Evolutionary conservation across 2,888 invertebrate genomes (phyloP).

Genomic region (Agapetus fuscipes): DNA sequence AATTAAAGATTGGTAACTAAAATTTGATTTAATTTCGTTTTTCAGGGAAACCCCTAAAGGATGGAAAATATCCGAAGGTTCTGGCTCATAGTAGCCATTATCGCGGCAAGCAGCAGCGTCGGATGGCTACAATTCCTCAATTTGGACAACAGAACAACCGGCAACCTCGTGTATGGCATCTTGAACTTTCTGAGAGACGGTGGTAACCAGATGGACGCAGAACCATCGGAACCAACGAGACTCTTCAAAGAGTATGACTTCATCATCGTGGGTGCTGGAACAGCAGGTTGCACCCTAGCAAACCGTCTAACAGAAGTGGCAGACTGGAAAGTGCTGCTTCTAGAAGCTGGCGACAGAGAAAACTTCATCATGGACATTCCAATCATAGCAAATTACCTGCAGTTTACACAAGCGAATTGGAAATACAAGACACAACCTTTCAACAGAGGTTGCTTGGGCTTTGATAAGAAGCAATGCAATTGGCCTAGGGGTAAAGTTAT

Average conservation of each 20-base stretch:
- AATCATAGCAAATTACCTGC: conserved; percentile 60
- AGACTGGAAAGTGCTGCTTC: conserved; percentile 55
- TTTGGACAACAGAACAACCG: background rate
- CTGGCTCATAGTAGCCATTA: background rate
- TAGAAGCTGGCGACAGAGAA: conserved; percentile 66
- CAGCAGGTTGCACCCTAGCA: conserved; percentile 68
- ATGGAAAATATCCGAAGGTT: no score
- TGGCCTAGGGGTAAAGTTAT: conserved; percentile 76
- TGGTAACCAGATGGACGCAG: conserved; percentile 37
- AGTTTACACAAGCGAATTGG: conserved; percentile 68
- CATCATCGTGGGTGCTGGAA: conserved; percentile 70
- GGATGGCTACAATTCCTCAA: background rate
- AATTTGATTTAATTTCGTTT: no score
- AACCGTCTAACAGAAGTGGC: conserved; percentile 62
- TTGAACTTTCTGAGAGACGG: conserved; percentile 47
- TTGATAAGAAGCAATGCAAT: conserved; percentile 63
- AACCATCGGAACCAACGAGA: conserved; percentile 44
- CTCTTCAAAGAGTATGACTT: conserved; percentile 60
- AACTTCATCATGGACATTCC: conserved; percentile 68
- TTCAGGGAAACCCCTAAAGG: no score
- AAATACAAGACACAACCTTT: conserved; percentile 72
- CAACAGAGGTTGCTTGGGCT: conserved; percentile 59
- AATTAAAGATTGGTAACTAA: no score
- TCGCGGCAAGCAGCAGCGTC: background rate
- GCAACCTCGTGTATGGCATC: conserved; percentile 25